A percentile compares a stretch with the other conserved stretches of the same genome.
Conservation (phyloP, 1,140 invertebrate genomes). For the Penaeus japonicus region DNA sequence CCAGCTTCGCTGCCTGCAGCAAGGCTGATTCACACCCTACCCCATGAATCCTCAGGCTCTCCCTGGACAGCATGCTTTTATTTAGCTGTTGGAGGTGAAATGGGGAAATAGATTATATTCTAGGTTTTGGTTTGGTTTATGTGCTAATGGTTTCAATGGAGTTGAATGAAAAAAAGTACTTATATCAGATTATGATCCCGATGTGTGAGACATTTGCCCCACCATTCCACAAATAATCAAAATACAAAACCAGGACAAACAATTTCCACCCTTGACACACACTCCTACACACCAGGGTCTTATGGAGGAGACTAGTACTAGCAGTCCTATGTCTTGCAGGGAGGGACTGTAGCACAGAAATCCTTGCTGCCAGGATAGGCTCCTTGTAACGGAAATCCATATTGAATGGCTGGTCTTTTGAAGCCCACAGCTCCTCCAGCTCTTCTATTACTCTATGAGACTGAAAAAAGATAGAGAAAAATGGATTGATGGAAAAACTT, state of each 20-base stretch:
- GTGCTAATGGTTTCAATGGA: too few relatives aligned
- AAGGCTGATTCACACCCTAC: conserved; percentile 2
- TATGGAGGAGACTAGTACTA: neutral
- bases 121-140: too few relatives aligned
- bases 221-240: too few relatives aligned
- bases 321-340: neutral
- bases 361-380: conserved; percentile 25
- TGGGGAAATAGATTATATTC: neutral
- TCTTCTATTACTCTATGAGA: neutral
- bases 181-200: too few relatives aligned
- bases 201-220: too few relatives aligned
- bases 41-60: neutral
- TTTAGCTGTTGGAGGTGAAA: conserved; percentile 16
- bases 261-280: neutral
- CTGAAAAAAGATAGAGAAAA: neutral
- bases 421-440: neutral
- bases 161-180: too few relatives aligned
- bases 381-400: conserved; percentile 24
- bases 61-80: conserved; percentile 10
- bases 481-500: neutral
- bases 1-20: neutral
- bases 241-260: too few relatives aligned
- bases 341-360: neutral
- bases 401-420: neutral
- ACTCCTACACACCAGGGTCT: neutral